Evolutionary conservation across 2,888 invertebrate species (phyloP), one percentile per base, ranked within the genome.

Genomic region (Leptothorax acervorum): DNA sequence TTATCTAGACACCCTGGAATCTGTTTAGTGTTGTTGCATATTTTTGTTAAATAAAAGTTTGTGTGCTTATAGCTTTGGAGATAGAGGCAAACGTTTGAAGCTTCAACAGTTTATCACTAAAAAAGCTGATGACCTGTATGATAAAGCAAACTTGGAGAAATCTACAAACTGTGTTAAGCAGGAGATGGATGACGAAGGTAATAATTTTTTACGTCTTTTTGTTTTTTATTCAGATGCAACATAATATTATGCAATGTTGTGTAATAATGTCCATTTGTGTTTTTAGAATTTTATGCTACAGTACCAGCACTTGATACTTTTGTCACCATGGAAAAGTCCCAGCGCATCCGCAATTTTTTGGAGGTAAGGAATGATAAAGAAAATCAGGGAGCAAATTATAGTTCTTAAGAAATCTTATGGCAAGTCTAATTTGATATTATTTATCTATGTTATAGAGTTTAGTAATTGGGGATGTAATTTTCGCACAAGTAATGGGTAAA

Each of bases 281-380:
- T 96, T 96, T 70, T 95, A 97, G 97, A 97, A 95, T 96, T 96
- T 93, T 98, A 96, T 96, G 98, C 97, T 31, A 96, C 97, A 88
- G 97, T 98, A 96, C 98, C 99, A 86, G 98, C 98, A 0, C 97
- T 98, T 95, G 99, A 99, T 95, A 97, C 97, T 76, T 99, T 98
- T 94, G 96, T 98, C 91, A 97, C 96, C 93, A 97, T 97, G 91
- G 98, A 98, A 91, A 97, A 97, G 92, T 96, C 96, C 28, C 97
- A 97, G 83, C 96, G 98, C 88, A 95, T 97, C 86, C 96, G 97
- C 85, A 97, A 98, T 95, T 98, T 98, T 94, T 97, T 97, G 95
- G 97, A 97, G 96, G 98, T 98, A 95, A 91, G 28, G 4, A n/a
- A 74, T 65, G 23, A 60, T 71, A 23, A 31, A 42, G 42, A 53